Evolutionary conservation across 2,113 vertebrate species (phyloP).

Genomic region (Triplophysa siluroides): DNA sequence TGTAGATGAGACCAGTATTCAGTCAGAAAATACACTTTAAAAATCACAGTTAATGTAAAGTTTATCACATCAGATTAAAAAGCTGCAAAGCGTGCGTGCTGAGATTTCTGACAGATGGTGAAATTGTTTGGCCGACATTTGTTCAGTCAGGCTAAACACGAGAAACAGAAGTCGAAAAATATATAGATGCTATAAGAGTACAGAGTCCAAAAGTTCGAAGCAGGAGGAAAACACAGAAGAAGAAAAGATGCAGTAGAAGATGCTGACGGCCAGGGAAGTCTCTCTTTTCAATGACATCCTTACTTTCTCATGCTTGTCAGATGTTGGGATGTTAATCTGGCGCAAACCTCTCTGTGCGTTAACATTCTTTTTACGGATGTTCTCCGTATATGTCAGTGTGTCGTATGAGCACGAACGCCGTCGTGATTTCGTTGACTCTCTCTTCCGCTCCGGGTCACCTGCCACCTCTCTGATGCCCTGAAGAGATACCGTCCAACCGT

Average conservation of each 20-base stretch:
- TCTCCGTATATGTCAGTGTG: conserved; percentile 71
- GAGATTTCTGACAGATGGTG: conserved; percentile 1
- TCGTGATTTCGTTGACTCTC: conserved; percentile 28
- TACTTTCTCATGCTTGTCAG: conserved; percentile 72
- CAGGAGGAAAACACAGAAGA: conserved; percentile 45
- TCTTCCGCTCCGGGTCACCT: conserved; percentile 42
- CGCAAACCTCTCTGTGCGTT: conserved; percentile 60
- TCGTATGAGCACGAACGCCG: conserved; percentile 76
- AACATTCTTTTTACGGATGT: conserved; percentile 67
- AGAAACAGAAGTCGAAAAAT: conserved; percentile 21
- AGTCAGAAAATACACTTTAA: not conserved
- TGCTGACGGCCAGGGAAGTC: conserved; percentile 29
- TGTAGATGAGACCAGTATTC: conserved; percentile 52
- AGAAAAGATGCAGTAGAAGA: conserved; percentile 17
- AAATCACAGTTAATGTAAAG: too few relatives aligned
- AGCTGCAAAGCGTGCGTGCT: not conserved
- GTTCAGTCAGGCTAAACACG: not conserved
- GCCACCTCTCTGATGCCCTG: conserved; percentile 56
- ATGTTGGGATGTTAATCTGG: conserved; percentile 46
- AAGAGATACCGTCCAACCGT: conserved; percentile 55
- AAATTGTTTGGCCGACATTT: not conserved
- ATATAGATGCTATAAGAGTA: conserved; percentile 15
- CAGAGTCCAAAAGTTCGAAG: conserved; percentile 13
- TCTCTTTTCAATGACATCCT: conserved; percentile 53
- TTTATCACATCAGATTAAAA: too few relatives aligned